Base-by-base conservation (phyloP, 2,113 vertebrate genomes). In the Pterocles orientalis region DNA sequence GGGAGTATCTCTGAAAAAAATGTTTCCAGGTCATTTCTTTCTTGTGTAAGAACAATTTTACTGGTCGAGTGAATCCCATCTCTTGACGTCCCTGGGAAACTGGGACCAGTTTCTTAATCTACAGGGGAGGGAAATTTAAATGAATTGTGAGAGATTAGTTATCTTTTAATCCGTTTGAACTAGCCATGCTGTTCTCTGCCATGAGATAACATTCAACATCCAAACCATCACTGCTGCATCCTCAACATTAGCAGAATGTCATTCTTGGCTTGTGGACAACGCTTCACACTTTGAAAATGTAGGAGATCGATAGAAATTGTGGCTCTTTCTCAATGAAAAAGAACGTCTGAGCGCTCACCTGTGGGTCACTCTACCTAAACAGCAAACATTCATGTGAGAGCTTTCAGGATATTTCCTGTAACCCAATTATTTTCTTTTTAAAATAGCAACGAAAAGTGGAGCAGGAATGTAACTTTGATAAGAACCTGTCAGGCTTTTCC, bases 361-460 rank as follows among this genome's bases (percentile, higher is more conserved):
- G 75, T 14, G 24, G 33, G 68, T 28, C 26, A 39, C 13, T 71
- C 73, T 69, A 68, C 26, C 58, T 33, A 54, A 89, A 75, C 15
- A 75, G 39, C 47, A 91, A 58, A 50, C 17, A 25, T 41, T 36
- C 10, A 19, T 6, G 2, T 6, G 15, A 84, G 39, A 81, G 66
- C 20, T 68, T 48, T 77, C 60, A 61, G 68, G 72, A 33, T 77
- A 76, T 72, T 82, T 94, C 71, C 75, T 66, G 41, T 76, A 90
- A 95, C 77, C 43, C 77, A 82, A 61, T 82, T 95, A 94, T 69
- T 94, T 86, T 64, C 39, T 70, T 89, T 93, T 64, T 69, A 53
- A 91, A 95, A 89, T 45, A 96, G 75, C 86, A 88, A 34, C 82
- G 76, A 81, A 84, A 94, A 93, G 69, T 87, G 19, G 84, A 94